Evolutionary conservation across 1,140 invertebrate species (phyloP), one percentile per base, ranked within the genome.

Genomic region (Ceratina japonica): DNA sequence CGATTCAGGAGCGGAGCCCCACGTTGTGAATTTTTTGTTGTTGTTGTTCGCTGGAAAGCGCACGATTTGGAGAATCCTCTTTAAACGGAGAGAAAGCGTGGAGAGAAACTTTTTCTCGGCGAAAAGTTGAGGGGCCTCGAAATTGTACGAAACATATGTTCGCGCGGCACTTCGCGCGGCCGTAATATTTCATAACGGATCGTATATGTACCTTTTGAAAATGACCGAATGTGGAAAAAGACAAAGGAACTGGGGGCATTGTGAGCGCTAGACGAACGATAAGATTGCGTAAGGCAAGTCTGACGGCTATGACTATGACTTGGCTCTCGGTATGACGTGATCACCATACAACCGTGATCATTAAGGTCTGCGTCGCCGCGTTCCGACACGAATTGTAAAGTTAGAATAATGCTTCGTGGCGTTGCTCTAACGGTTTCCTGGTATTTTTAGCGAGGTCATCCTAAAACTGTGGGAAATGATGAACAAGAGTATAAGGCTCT

Each of bases 381-480:
- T 44, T 73, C 70, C 71, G 77, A 74, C 77, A 73, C 77, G 77
- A 79, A 74, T 79, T 79, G 77, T 79, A 65, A 79, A 73, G 75
- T 78, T 78, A 72, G 69, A 78, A 78, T 78, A 78, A 78, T 72
- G 75, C 69, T 56, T 78, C 62, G 69, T 71, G 49, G 75, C 59
- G 59, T 37, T 70, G 44, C 56, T 69, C 65, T 78, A 78, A 78
- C 75, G 75, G 75, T 78, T 78, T 72, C 75, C 61, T 49, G 69
- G 75, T 78, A 78, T 78, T 78, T 78, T 78, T 78, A 78, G 75
- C 68, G 20, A 5, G 22, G 20, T 49, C 61, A 27, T 61, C 44
- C 68, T 78, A 70, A 78, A 78, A 64, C n/a, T 72, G 68, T 72
- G 75, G 59, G 75, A 78, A 78, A 52, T 27, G n/a, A 18, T 3